Conservation (phyloP, 2,888 invertebrate species). For the Drosophila pseudotalamancana region DNA sequence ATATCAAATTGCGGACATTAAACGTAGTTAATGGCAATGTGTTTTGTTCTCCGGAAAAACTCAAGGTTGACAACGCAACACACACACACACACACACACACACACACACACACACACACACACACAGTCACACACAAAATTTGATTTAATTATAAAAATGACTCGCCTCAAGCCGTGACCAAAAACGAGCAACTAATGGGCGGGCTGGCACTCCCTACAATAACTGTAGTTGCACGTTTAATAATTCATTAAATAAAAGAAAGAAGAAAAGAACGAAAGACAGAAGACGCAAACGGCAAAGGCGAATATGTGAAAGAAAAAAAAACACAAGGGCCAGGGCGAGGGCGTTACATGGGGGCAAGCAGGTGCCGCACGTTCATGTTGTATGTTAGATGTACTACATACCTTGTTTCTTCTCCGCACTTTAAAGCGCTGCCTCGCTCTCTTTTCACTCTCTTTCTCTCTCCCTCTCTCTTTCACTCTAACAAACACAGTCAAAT, state of each 20-base stretch:
- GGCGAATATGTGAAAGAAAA: slow-evolving; percentile 3
- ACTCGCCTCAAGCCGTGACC: not conserved
- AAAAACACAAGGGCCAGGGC: not conserved
- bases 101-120: not conserved
- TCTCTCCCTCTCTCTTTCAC: not conserved
- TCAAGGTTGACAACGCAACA: slow-evolving; percentile 6
- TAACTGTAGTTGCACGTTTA: slow-evolving; percentile 33
- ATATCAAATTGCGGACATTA: slow-evolving; percentile 22
- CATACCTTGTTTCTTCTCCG: slow-evolving; percentile 20
- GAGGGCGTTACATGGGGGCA: slow-evolving; percentile 12
- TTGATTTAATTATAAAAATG: slow-evolving; percentile 20
- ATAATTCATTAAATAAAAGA: slow-evolving; percentile 43
- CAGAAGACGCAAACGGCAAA: slow-evolving; percentile 11
- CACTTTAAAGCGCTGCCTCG: not conserved
- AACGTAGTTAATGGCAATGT: slow-evolving; percentile 7
- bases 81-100: not conserved
- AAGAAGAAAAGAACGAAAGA: slow-evolving; percentile 3
- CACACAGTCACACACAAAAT: not conserved
- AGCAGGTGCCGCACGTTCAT: slow-evolving; percentile 34
- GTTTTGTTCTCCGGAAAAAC: slow-evolving; percentile 4
- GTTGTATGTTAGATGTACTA: slow-evolving; percentile 12
- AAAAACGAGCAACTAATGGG: slow-evolving; percentile 12
- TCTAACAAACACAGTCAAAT: slow-evolving; percentile 19
- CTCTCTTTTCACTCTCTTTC: not conserved
- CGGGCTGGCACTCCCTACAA: slow-evolving; percentile 29